Evolutionary conservation across 2,888 invertebrate species (phyloP), one percentile per base, ranked within the genome.

Genomic region (Sisyra terminalis): DNA sequence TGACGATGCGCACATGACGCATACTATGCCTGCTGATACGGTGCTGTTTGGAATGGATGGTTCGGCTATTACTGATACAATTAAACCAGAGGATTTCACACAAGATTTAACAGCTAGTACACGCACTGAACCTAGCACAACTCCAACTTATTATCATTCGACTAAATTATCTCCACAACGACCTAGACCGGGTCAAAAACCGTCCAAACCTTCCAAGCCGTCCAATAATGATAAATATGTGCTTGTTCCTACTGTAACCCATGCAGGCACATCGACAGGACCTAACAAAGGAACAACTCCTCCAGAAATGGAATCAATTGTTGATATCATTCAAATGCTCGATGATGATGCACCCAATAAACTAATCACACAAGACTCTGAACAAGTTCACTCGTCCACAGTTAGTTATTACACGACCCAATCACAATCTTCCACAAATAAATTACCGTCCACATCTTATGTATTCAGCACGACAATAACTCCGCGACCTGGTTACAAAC

Each of bases 301-400:
- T 11, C 53, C 67, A 7, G 68, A 70, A 48, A 71, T 67, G 31
- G 66, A 69, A 46, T 69, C 71, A 1, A 66, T 71, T 40, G 67
- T 70, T 13, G 69, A 76, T 39, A 78, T 79, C 4, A 68, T 78
- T 44, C 68, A 76, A 50, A 73, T 78, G 67, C 55, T 78, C 8
- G 78, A 77, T 53, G 64, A 65, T 39, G 59, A 51, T 17, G 46
- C 44, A 14, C 45, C 45, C 50, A 65, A 63, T 0, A 67, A 67
- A 50, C 60, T 66, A 2, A 65, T 66, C 2, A 64, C 67, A 44
- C 45, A 49, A 34, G 48, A 50, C 44, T 43, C 45, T 44, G 46
- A 40, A 44, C 41, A 47, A 46, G 36, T 46, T n/a, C 44, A 42
- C 43, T 43, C 46, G 35, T 44, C 64, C 6, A 65, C 62, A 9